Conservation (phyloP, 1,140 invertebrate species). For the Trichonephila inaurata region DNA sequence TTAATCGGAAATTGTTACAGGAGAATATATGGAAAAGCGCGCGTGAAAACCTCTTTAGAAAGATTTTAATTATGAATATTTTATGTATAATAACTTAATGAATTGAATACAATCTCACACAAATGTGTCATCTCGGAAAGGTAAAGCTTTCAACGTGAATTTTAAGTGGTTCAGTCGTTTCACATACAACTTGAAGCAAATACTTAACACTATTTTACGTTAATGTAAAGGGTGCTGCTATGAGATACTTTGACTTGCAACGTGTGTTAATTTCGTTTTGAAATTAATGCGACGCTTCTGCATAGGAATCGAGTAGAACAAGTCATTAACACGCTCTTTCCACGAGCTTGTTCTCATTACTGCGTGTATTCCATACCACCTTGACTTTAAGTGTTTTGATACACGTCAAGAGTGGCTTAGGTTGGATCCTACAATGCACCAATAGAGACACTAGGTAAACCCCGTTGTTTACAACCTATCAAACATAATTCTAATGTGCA, state of each 20-base stretch:
- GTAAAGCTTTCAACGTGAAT: background rate
- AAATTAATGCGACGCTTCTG: conserved; percentile 2
- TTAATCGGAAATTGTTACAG: no score
- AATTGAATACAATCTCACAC: background rate
- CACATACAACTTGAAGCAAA: conserved; percentile 37
- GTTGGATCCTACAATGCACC: background rate
- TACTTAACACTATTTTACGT: conserved; percentile 32
- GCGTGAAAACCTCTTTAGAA: background rate
- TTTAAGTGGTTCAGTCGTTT: background rate
- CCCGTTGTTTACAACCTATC: background rate
- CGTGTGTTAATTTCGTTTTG: background rate
- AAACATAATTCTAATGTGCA: background rate
- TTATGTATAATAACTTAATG: background rate
- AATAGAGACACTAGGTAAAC: background rate
- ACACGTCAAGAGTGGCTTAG: background rate
- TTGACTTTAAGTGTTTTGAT: background rate
- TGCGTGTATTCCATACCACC: background rate
- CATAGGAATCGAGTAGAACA: background rate
- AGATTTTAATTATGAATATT: background rate
- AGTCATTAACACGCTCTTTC: conserved; percentile 44
- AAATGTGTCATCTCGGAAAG: background rate
- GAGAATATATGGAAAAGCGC: background rate
- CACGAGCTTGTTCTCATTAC: background rate
- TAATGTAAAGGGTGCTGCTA: background rate
- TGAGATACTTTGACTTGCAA: conserved; percentile 27